Evolutionary conservation across 2,797 vertebrate genomes (phyloP), one percentile per base, ranked within the genome.

Genomic region (Alauda arvensis): DNA sequence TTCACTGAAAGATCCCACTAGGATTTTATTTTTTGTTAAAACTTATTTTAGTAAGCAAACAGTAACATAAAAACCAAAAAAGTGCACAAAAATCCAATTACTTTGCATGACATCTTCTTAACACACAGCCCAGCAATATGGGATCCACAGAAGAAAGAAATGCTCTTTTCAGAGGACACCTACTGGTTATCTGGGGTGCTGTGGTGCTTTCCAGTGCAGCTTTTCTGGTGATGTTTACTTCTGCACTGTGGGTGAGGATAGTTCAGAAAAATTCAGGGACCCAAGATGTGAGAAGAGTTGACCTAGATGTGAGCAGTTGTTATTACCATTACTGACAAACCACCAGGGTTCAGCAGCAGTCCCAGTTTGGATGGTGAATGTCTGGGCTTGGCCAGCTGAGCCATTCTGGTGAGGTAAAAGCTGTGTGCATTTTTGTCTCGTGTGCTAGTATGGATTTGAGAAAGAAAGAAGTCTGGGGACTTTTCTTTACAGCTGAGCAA

Each of bases 121-220:
- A 26, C 78, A 56, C 71, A 63, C 17, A 51, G 69, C 23, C 1
- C 48, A 75, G 43, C 12, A 31, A 6, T 21, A 29, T 33, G 39
- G 57, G 56, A 81, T 43, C 55, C 26, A 48, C 55, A 74, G 62
- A 85, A 63, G 53, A 81, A 87, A 92, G n/a, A 85, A 94, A 90
- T 26, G 26, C 7, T 83, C 34, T 90, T 93, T 94, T 68, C 57
- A 70, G 70, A 77, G 79, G 29, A 55, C 39, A 43, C 2, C 1
- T 33, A 10, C 34, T 57, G n/a, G 29, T 37, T 65, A 12, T 39
- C 23, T 61, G 24, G 8, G 4, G 5, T 61, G 10, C 11, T 66
- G 8, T 18, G 33, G 19, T 37, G 31, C n/a, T 63, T 85, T 74
- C 63, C 42, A 49, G 19, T 42, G 42, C 52, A 67, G 57, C 15